Evolutionary conservation across 2,113 vertebrate species (phyloP), one percentile per base, ranked within the genome.

Genomic region (Odontophorus gujanensis): DNA sequence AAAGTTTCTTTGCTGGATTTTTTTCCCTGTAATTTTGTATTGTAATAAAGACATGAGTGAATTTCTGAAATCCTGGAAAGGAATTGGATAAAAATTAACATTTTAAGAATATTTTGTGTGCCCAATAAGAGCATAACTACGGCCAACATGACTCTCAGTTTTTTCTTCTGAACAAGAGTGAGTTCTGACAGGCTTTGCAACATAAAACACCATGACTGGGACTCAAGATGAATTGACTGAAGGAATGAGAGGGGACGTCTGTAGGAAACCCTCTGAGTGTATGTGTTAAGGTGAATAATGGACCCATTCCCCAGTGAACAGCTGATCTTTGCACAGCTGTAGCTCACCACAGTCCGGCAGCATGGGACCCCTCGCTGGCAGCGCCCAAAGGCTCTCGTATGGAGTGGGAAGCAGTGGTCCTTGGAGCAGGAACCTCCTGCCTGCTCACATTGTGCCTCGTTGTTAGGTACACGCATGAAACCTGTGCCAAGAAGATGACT

Each of bases 391-490:
- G 82, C 15, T 30, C 88, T 96, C 0, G 0, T 67, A 2, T 38
- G 51, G 66, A 72, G 63, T 2, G 3, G 42, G 58, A 88, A 65
- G 50, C 96, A 96, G 61, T 0, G 76, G 11, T 4, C 0, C 0
- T 38, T 15, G 47, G 73, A 80, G 8, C 96, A 96, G 76, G 24
- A 18, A 0, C 96, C 96, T 38, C 95, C 95, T 38, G 96, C 90
- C 59, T 90, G 75, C 4, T 59, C 91, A 85, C 96, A 96, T 9
- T 96, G 96, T 38, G 1, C 55, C 6, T 74, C 47, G 0, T 81
- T 95, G 38, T 5, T 43, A 24, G 96, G 96, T 28, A 42, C 79
- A 47, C 95, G 93, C 95, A 96, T 95, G 88, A 96, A 96, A 77
- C 95, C 96, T 96, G 92, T 6, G 13, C 40, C 63, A 1, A 43